Evolutionary conservation across 2,113 vertebrate species (phyloP).

Genomic region (Ctenomys sociabilis): DNA sequence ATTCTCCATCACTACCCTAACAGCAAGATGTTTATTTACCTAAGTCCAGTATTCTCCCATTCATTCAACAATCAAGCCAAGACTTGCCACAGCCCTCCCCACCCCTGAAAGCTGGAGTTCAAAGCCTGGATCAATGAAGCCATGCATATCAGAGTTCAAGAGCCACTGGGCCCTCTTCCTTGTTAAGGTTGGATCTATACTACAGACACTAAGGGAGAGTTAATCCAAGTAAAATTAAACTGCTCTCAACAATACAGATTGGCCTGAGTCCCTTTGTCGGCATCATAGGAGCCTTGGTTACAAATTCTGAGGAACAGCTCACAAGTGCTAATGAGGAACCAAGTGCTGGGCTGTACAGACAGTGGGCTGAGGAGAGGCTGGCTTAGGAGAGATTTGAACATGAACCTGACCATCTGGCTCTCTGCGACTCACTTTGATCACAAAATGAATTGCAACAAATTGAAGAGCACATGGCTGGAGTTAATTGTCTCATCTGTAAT

Average conservation of each 20-base stretch:
- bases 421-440: conserved; percentile 78
- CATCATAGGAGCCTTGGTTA: conserved; percentile 51
- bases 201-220: conserved; percentile 46
- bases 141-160: background rate
- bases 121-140: conserved; percentile 16
- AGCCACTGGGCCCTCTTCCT: conserved; percentile 39
- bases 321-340: conserved; percentile 74
- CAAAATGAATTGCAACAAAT: conserved; percentile 84
- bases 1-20: background rate
- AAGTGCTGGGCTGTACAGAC: conserved; percentile 60
- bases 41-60: background rate
- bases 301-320: conserved; percentile 63
- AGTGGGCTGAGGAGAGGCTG: conserved; percentile 70
- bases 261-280: conserved; percentile 67
- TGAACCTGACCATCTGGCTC: conserved; percentile 82
- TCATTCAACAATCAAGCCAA: conserved; percentile 34
- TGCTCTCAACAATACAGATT: conserved; percentile 64
- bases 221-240: conserved; percentile 80
- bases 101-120: background rate
- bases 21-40: conserved; percentile 32
- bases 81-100: background rate
- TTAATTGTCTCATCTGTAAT: conserved; percentile 84
- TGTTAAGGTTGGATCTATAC: conserved; percentile 57
- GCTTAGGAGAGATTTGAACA: conserved; percentile 72
- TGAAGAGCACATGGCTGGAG: conserved; percentile 80